Percentiles rank a stretch among this genome's conserved stretches.
Evolutionary conservation across 2,113 vertebrate species (phyloP).

Genomic region (Rutilus rutilus): DNA sequence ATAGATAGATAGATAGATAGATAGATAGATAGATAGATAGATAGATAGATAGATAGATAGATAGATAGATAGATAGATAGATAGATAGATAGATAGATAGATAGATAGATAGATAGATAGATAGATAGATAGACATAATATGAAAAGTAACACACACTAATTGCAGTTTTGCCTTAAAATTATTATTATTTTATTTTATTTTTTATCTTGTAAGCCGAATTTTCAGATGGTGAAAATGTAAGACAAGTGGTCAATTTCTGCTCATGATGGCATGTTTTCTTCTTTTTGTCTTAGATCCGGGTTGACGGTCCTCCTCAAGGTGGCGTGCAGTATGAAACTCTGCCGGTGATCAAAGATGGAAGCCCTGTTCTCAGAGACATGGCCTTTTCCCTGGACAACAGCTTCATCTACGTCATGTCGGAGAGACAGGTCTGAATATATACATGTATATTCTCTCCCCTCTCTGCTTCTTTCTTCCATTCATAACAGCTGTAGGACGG

Average conservation of each 20-base stretch:
- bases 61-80: too few species aligned
- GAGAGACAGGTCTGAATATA: constrained; percentile 88
- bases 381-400: constrained; percentile 90
- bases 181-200: too few species aligned
- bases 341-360: constrained; percentile 89
- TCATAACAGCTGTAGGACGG: constrained; percentile 58
- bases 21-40: too few species aligned
- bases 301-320: constrained; percentile 92
- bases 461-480: background rate
- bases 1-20: too few species aligned
- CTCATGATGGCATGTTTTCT: constrained; percentile 3
- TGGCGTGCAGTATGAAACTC: constrained; percentile 91
- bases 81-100: too few species aligned
- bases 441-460: background rate
- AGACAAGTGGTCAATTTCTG: constrained; percentile 37
- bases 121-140: too few species aligned
- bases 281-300: constrained; percentile 81
- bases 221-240: too few species aligned
- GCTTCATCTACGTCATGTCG: constrained; percentile 92
- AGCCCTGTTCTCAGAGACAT: constrained; percentile 92
- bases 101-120: too few species aligned
- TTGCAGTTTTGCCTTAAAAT: too few species aligned
- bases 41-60: too few species aligned
- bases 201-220: too few species aligned
- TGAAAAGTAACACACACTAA: too few species aligned